Base-by-base conservation (phyloP, 2,888 invertebrate genomes). In the Caenorhabditis afra region DNA sequence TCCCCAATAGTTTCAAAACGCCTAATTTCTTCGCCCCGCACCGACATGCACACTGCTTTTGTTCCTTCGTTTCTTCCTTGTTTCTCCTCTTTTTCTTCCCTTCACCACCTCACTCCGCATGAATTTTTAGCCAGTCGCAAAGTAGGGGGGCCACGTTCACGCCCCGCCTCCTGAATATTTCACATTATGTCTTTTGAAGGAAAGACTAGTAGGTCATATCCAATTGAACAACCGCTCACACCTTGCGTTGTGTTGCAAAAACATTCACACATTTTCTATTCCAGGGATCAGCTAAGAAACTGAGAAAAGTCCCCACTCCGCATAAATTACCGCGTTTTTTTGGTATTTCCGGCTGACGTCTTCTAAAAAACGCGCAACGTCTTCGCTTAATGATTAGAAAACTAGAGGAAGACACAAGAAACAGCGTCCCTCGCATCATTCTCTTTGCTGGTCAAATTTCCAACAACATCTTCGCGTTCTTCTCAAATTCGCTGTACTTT, bases 1-100 rank as follows among this genome's bases (percentile, higher is more conserved):
- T 8, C 18, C 23, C 55, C 44, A 20, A 59, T 66, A 59, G 68
- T 68, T 68, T 68, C 23, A 58, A 67, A 67, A 58, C 35, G 44
- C 35, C 39, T 57, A 49, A 18, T 61, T 47, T 62, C 35, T 59
- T n/a, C 20, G 18, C 20, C 18, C 52, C n/a, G 14, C 47, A 37
- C 45, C 52, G 22, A 20, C 57, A 62, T 39, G 47, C 45, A 44
- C 55, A 49, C 71, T 41, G 57, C 62, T 57, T 62, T 71, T 64
- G 53, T 71, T 71, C 53, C 49, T 45, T 55, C n/a, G 12, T 47
- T 57, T n/a, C 47, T 57, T 57, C 49, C 62, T 64, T 22, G 22
- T 55, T 39, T 55, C n/a, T 55, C 45, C 18, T 14, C 20, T 49
- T 68, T 50, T 49, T 47, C 47, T 49, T 39, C 49, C 44, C 49